phyloP scores from a whole-genome alignment of 2,797 vertebrate species.

The Myotis myotis region DNA sequence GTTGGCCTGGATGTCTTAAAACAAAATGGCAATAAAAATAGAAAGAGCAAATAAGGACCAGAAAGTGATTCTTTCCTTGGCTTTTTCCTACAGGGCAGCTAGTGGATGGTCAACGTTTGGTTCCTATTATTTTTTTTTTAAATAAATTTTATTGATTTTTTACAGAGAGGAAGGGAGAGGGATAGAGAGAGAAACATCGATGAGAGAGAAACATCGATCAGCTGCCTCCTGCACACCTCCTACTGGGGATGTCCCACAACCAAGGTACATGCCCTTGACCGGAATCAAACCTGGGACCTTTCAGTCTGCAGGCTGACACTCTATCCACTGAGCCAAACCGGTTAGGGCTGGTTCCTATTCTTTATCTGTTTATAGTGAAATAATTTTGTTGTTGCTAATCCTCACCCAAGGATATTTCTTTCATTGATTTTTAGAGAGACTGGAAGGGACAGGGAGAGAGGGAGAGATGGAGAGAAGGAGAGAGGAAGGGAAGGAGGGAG shows the following conservation, averaged over 20 bases:
- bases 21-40: constrained; percentile 28
- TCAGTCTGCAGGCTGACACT: too few species aligned
- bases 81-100: background rate
- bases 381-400: too few species aligned
- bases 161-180: too few species aligned
- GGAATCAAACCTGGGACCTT: too few species aligned
- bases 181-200: too few species aligned
- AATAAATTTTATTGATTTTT: too few species aligned
- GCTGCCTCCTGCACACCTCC: too few species aligned
- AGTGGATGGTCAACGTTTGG: background rate
- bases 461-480: background rate
- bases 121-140: background rate
- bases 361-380: too few species aligned
- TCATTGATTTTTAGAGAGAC: background rate
- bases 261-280: too few species aligned
- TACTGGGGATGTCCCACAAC: too few species aligned
- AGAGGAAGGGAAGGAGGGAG: rapidly evolving
- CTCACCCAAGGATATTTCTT: background rate
- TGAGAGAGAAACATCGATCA: too few species aligned
- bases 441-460: background rate
- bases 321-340: too few species aligned
- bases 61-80: background rate
- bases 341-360: background rate
- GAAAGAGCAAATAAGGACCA: constrained; percentile 22
- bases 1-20: background rate